These are phyloP conservation scores for Platynereis dumerilii DNA, from an alignment of 2,888 invertebrate genomes.

Conservation along the genomic window DNA sequence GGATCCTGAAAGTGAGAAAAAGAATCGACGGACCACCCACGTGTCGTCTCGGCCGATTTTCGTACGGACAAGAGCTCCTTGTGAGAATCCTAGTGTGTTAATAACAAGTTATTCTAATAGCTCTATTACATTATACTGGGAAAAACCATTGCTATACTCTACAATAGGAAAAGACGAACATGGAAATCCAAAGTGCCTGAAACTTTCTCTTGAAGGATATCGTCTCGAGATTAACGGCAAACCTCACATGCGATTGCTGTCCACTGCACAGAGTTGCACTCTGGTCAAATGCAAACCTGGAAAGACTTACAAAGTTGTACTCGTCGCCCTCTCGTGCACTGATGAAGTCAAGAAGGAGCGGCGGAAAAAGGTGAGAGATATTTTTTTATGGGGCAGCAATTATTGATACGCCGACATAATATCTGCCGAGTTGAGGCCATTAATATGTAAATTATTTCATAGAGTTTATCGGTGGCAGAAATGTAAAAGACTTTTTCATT, in stretches of 20 bases:
- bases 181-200: constrained; percentile 53
- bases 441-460: no score
- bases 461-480: no score
- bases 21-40: constrained; percentile 58
- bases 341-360: constrained; percentile 56
- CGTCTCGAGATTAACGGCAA: constrained; percentile 53
- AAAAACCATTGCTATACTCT: constrained; percentile 58
- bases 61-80: constrained; percentile 59
- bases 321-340: constrained; percentile 61
- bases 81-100: constrained; percentile 55
- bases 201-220: constrained; percentile 60
- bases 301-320: constrained; percentile 56
- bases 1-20: constrained; percentile 47
- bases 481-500: no score
- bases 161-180: constrained; percentile 53
- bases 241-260: constrained; percentile 56
- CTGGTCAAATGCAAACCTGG: constrained; percentile 62
- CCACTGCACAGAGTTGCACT: constrained; percentile 59
- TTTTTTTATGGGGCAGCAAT: no score
- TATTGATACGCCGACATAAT: no score
- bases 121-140: constrained; percentile 61
- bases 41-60: constrained; percentile 56
- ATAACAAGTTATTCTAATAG: constrained; percentile 56
- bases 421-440: no score
- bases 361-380: constrained; percentile 33